Evolutionary conservation across 2,113 vertebrate species (phyloP), one percentile per base, ranked within the genome.

Genomic region (Eubucco bourcierii): DNA sequence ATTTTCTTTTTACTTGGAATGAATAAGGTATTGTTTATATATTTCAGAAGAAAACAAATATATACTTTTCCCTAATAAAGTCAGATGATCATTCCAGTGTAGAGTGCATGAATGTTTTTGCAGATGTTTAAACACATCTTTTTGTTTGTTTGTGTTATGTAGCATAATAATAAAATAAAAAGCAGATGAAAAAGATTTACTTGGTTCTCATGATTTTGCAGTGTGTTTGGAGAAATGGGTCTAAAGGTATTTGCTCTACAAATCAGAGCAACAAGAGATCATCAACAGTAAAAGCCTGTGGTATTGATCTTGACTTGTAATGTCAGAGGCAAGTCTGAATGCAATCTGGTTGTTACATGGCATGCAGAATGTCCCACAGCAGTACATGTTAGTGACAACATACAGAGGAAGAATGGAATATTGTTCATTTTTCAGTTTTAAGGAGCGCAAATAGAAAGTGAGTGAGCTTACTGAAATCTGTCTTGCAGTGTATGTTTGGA

Each of bases 271-370:
- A 20, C 18, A 61, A 75, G 61, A 79, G 55, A 21, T 90, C 47
- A 90, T 6, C 50, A 75, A 5, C 27, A 0, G 1, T 90, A 55
- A 81, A 66, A 92, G 59, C 63, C 41, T 58, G 15, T 66, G 70
- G 24, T 81, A 90, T 90, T 82, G 90, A 95, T 90, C 56, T 82
- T 59, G 64, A 34, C 78, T 76, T 81, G 24, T 66, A 79, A 44
- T 79, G 81, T 27, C 17, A 23, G 33, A 72, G 44, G 28, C 58
- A 84, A 61, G 63, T 63, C 68, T 91, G 67, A 66, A 46, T 70
- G 67, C 60, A 84, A 12, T 39, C 34, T 44, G n/a, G 7, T 50
- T 31, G 71, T 50, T 60, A 60, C 1, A 6, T 90, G 63, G 37
- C 4, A 1, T 55, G 71, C 78, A 13, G 33, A 61, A 61, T 46